Evolutionary conservation across 2,797 vertebrate species (phyloP), one percentile per base, ranked within the genome.

Genomic region (Borostomias antarcticus): DNA sequence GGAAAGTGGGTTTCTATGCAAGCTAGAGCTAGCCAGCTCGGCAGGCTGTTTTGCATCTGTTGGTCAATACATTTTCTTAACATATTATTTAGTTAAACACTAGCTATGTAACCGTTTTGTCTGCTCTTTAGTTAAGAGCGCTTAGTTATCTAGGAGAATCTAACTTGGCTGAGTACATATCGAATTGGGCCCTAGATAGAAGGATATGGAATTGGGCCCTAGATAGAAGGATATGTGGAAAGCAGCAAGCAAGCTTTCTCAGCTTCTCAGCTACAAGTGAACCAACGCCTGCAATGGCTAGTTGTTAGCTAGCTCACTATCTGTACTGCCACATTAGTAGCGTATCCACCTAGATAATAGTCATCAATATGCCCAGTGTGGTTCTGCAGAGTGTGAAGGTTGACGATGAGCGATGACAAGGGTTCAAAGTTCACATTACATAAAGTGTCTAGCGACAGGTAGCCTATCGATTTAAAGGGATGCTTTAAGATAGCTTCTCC

Each of bases 1-100:
- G n/a, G n/a, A n/a, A n/a, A n/a, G n/a, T n/a, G n/a, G n/a, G n/a
- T n/a, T n/a, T n/a, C n/a, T n/a, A n/a, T n/a, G 25, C 28, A 43
- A 64, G 56, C 72, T 26, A 10, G 29, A 10, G 26, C 15, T 1
- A 63, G 84, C 80, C 80, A 85, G 66, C 60, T 69, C 78, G 85
- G 86, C 84, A 78, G 74, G 81, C 85, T 83, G 81, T 86, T 86
- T 75, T 80, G 74, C 75, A 70, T 72, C 4, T 45, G 40, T 13
- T 45, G n/a, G 40, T 8, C n/a, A 17, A 45, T 15, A 15, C n/a
- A 45, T 45, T 45, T 17, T n/a, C 15, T 3, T 2, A 1, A n/a
- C 5, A 45, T 45, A 45, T n/a, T 17, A 45, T n/a, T 45, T 45
- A 15, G n/a, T 45, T 45, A 15, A 5, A n/a, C n/a, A n/a, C 13